Evolutionary conservation across 2,888 invertebrate genomes (phyloP).

Genomic region (Alentia gelatinosa): DNA sequence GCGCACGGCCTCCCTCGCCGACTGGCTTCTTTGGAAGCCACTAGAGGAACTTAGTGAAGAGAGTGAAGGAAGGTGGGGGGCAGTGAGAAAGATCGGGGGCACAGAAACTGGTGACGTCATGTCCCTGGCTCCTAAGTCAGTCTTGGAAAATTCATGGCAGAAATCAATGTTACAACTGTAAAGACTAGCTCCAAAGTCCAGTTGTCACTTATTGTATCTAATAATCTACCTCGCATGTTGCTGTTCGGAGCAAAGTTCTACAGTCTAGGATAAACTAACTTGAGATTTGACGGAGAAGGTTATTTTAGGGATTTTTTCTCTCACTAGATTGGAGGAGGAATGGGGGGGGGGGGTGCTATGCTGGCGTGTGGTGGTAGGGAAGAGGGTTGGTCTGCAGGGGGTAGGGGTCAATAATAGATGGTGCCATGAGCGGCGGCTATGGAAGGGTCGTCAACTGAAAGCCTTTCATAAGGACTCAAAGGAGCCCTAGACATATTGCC

Average conservation of each 20-base stretch:
- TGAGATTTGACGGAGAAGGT: background rate
- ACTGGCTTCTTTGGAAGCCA: background rate
- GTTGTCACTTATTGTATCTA: no score
- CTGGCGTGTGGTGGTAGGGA: background rate
- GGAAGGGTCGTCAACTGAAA: slow-evolving; percentile 18
- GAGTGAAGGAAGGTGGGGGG: no score
- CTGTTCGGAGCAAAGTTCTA: no score
- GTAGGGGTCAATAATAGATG: slow-evolving; percentile 29
- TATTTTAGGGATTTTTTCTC: no score
- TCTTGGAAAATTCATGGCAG: no score
- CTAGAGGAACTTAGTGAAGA: background rate
- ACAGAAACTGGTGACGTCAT: background rate
- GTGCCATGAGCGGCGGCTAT: background rate
- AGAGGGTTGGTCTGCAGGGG: no score
- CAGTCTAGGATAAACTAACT: no score
- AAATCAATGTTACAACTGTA: no score
- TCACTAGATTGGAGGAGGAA: background rate
- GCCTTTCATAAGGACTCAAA: slow-evolving; percentile 40
- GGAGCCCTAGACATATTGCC: background rate
- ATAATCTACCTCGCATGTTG: no score
- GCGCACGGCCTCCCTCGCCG: background rate
- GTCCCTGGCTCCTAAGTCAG: no score
- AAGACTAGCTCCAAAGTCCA: no score
- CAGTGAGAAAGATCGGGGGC: no score
- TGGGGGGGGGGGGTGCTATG: background rate